Evolutionary conservation across 2,888 invertebrate genomes (phyloP), one percentile per base, ranked within the genome.

Genomic region (Steinernema carpocapsae): DNA sequence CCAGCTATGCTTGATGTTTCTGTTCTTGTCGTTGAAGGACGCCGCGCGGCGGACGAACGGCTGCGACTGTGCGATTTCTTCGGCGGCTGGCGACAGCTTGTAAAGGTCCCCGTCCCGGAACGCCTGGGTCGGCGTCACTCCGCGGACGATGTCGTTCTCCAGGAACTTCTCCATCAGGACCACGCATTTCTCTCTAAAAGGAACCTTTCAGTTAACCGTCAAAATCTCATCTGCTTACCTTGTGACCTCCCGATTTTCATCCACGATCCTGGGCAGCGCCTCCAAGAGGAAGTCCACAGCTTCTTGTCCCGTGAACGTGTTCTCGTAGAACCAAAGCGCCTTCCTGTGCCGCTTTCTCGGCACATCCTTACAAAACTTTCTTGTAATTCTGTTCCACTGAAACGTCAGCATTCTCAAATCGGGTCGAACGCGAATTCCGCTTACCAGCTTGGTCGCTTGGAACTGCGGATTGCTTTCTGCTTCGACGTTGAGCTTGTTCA

Each of bases 121-220:
- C 12, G 6, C 32, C 26, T 17, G 17, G 14, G 14, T 17, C 3
- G 24, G 32, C 29, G 17, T 4, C 12, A 64, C 14, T 10, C 29
- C 29, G 19, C 64, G 64, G 26, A 64, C 19, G 17, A 32, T 64
- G 32, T 64, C 64, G 32, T 64, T 64, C 64, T 64, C 64, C 26
- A 64, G 26, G 19, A 64, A 64, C 37, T 64, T 64, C 37, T 64
- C 64, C 64, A 32, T 6, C 1, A 64, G 32, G 12, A 64, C 17
- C 29, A 64, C 26, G 37, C 64, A 64, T 64, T 64, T 29, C n/a
- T 22, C 32, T 37, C 64, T 64, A 14, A 22, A 24, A 12, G 2
- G 3, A 14, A 48, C 17, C 6, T 48, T 3, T 48, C 14, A 48
- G 19, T 7, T 7, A 22, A 22, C 22, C 6, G 7, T 56, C 24